Conservation (phyloP, 2,797 vertebrate genomes). For the Clarias platycephalus region DNA sequence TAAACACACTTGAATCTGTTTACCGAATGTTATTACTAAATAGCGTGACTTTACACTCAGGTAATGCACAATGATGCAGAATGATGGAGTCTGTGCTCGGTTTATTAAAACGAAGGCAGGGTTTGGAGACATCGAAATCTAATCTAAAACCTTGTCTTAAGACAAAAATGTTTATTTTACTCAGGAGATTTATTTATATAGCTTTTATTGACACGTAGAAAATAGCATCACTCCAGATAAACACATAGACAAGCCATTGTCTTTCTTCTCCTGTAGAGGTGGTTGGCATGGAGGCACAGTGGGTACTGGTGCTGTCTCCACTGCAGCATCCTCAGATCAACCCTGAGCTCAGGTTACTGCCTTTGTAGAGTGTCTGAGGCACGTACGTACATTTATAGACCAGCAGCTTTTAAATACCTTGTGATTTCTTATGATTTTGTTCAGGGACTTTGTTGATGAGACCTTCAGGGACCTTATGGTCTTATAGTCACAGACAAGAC, state of each 20-base stretch:
- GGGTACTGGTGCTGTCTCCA: too few species aligned
- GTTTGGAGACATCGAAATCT: background rate
- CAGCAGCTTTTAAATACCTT: background rate
- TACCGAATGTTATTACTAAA: background rate
- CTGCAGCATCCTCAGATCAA: background rate
- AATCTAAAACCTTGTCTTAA: too few species aligned
- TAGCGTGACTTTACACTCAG: too few species aligned
- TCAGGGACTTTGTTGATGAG: background rate
- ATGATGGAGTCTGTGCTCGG: background rate
- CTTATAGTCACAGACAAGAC: background rate
- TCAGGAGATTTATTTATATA: too few species aligned
- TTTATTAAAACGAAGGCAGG: background rate
- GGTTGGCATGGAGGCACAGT: background rate
- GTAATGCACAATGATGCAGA: background rate
- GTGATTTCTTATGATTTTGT: background rate
- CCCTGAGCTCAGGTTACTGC: background rate
- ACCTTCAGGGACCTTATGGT: too few species aligned
- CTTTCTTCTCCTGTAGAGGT: background rate
- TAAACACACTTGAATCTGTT: background rate
- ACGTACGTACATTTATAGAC: background rate
- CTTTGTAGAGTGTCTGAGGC: background rate
- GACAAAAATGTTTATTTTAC: too few species aligned
- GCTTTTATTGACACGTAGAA: background rate
- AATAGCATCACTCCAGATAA: background rate
- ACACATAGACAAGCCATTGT: background rate